Evolutionary conservation across 2,113 vertebrate genomes (phyloP), one percentile per base, ranked within the genome.

Genomic region (Strix uralensis): DNA sequence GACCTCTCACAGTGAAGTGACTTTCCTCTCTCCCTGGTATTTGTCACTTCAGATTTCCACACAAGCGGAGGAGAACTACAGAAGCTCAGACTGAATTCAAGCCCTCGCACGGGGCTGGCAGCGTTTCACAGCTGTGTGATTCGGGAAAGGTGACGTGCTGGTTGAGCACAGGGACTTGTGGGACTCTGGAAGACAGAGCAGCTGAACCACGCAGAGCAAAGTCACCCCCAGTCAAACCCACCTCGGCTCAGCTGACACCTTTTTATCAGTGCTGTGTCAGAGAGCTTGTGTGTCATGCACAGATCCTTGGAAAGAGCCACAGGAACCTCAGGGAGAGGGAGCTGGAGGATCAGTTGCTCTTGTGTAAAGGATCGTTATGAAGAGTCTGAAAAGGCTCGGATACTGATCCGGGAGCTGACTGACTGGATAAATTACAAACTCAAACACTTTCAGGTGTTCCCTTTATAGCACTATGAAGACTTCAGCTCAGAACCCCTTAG

Each of bases 221-320:
- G 96, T 95, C 85, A 96, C 90, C 92, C 80, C 61, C 54, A 51
- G 6, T 86, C 90, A 95, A 92, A 71, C 63, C 94, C 92, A 80
- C 67, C 88, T 90, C 66, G 1, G 58, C 85, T 81, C 74, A 38
- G 85, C 79, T 88, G 86, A 95, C 92, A 86, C 80, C 46, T 66
- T 34, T 16, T 79, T 95, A 81, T 94, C 88, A 81, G 67, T 5
- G 29, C 42, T n/a, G 58, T n/a, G 49, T 58, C 81, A n/a, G 36
- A 69, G 81, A 78, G 77, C 54, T 75, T 17, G 19, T 23, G 4
- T 0, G 15, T 58, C 88, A 70, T 3, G 1, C 44, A 42, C 36
- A 42, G 14, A 34, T 61, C 81, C 74, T 59, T 38, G 46, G 77
- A 81, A 86, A 81, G 75, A 88, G 59, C 59, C 55, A 32, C 30